Conservation (phyloP, 1,140 invertebrate species). For the Onthophagus taurus region DNA sequence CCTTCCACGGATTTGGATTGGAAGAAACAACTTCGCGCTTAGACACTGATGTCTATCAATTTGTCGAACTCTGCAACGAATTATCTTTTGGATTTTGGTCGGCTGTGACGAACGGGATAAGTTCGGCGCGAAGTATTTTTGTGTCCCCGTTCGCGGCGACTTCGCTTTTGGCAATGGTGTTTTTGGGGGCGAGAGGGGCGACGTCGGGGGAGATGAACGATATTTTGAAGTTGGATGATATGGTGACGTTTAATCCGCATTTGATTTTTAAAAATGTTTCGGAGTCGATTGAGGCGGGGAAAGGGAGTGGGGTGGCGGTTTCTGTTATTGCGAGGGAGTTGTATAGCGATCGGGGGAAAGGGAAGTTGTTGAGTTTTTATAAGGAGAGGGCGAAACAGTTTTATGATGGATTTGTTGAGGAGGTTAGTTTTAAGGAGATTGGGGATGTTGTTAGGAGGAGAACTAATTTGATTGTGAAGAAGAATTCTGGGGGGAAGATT, state of each 20-base stretch:
- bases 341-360: conserved; percentile 66
- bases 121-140: conserved; percentile 64
- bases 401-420: conserved; percentile 74
- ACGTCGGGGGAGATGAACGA: conserved; percentile 86
- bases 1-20: conserved; percentile 56
- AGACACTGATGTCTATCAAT: conserved; percentile 37
- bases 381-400: conserved; percentile 77
- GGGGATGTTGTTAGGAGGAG: conserved; percentile 64
- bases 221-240: conserved; percentile 72
- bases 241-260: conserved; percentile 81
- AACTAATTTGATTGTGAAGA: conserved; percentile 68
- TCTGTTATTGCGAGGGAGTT: conserved; percentile 68
- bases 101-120: conserved; percentile 56
- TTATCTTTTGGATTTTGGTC: conserved; percentile 73
- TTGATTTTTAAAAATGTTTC: conserved; percentile 75
- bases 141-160: conserved; percentile 77
- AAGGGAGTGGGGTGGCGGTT: conserved; percentile 57
- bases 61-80: conserved; percentile 65
- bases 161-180: conserved; percentile 78
- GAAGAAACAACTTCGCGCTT: conserved; percentile 61
- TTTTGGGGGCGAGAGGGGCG: conserved; percentile 74
- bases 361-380: conserved; percentile 71
- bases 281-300: conserved; percentile 53
- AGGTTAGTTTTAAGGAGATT: conserved; percentile 70
- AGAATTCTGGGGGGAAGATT: conserved; percentile 66